Evolutionary conservation across 2,797 vertebrate genomes (phyloP), one percentile per base, ranked within the genome.

Genomic region (Rhodeus uyekii): DNA sequence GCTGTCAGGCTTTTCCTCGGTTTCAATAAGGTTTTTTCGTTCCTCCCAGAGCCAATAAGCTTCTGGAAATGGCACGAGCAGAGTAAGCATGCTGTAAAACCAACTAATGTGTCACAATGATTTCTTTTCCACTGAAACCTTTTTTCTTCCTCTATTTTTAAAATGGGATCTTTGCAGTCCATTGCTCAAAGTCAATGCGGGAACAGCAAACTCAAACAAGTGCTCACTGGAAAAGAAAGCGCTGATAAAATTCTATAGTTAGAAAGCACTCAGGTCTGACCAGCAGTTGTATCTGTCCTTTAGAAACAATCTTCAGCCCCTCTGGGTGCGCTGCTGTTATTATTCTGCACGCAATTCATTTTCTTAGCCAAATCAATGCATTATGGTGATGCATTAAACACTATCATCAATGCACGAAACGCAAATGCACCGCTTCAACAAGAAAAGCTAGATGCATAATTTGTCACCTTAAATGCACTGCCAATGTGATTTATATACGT

Each of bases 61-160:
- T 69, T 61, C 36, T n/a, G 8, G 13, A 79, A 80, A 61, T 42
- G 9, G 29, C 39, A 46, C 8, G 22, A 71, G 36, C 44, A 65
- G 32, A 39, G 50, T 14, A 74, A 36, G 63, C 53, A 19, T 2
- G 13, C 68, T 63, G 67, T 46, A 63, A 61, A 50, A 64, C 58
- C 44, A 81, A 72, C 42, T 64, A 73, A 64, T 64, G 79, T 63
- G 69, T 64, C 79, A 81, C 34, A 80, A 80, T 64, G 36, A 76
- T 65, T 68, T 67, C 27, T 68, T 77, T 82, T 67, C 24, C 36
- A 75, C 24, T 76, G 34, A 67, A 76, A 69, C 24, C 36, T 32
- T 58, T 76, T 55, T 38, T 50, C 55, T 38, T 64, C 24, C 22
- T 53, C 50, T 46, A 68, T 44, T 72, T 65, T 36, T 55, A 55